Evolutionary conservation across 1,140 invertebrate genomes (phyloP), one percentile per base, ranked within the genome.

Genomic region (Aplysia californica): DNA sequence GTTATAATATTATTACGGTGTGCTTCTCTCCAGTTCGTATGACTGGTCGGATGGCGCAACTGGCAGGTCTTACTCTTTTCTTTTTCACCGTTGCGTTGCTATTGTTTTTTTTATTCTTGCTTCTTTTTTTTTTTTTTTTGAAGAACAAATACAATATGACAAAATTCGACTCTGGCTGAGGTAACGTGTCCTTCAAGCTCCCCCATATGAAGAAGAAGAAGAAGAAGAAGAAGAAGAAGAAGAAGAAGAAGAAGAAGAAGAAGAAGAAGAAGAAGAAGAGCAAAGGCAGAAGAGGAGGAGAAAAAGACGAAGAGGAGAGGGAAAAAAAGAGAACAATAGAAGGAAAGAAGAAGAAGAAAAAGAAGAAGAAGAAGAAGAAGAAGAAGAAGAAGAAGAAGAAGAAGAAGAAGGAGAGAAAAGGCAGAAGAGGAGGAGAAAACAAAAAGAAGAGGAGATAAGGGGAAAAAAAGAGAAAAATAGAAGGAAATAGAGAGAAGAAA

Each of bases 401-500:
- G 65, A 39, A 65, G 44, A 29, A 39, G 38, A 39, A 64, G 36
- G 38, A 36, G 36, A 66, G 36, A 23, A 73, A 35, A 66, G 58
- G 29, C 26, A 73, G 71, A 66, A 23, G n/a, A 23, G 6, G 23
- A 65, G 58, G 65, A 26, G 29, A 38, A 73, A 3, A n/a, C 15
- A 73, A 38, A 73, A 29, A 35, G 41, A 67, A 23, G 23, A 35
- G 4, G 20, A 66, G 56, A 73, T 38, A 61, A 15, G 65, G n/a
- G 31, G 55, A 29, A 10, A 18, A 35, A 20, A 23, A 66, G 58
- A 61, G 55, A 4, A 6, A 33, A 69, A 21, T 2, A 69, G 35
- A 69, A 31, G 50, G 67, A 50, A 31, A 69, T n/a, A 69, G 39
- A 69, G 67, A 69, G 64, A 66, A 35, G 35, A 35, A 66, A 35